A percentile compares a stretch with the other conserved stretches of the same genome.
Evolutionary conservation across 2,888 invertebrate genomes (phyloP).

Genomic region (Yponomeuta plumbellus): DNA sequence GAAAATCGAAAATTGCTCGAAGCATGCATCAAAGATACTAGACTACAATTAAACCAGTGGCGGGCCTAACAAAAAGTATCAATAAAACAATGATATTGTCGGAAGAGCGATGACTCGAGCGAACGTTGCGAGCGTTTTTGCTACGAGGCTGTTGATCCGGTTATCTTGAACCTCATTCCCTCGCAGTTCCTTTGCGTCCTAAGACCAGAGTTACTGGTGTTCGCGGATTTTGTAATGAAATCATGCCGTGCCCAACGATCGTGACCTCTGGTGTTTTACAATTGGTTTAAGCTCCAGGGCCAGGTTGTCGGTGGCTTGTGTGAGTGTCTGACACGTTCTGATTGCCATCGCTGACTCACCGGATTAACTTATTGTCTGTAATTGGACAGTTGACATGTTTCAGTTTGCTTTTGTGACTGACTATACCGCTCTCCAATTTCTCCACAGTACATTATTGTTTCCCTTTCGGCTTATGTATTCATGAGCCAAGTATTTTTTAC

Average conservation of each 20-base stretch:
- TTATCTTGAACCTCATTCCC: too few species aligned
- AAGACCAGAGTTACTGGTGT: too few species aligned
- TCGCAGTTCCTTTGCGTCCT: too few species aligned
- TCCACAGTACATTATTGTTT: not conserved
- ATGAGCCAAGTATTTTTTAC: too few species aligned
- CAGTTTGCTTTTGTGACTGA: not conserved
- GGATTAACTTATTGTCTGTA: not conserved
- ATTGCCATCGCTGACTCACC: slow-evolving; percentile 20
- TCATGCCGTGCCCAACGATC: not conserved
- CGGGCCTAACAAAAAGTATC: not conserved
- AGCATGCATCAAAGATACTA: not conserved
- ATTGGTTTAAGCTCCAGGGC: not conserved
- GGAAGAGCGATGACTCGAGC: not conserved
- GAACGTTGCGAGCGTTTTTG: not conserved
- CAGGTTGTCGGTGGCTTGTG: not conserved
- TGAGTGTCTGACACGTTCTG: slow-evolving; percentile 25
- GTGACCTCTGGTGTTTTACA: not conserved
- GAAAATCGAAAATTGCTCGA: not conserved
- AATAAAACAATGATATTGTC: not conserved
- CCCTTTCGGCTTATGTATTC: too few species aligned
- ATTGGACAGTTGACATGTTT: not conserved
- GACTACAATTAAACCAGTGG: not conserved
- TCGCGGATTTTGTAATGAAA: too few species aligned
- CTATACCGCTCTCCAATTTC: not conserved
- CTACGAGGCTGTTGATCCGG: too few species aligned